Conservation (phyloP, 2,888 invertebrate species). For the Odiellus spinosus region DNA sequence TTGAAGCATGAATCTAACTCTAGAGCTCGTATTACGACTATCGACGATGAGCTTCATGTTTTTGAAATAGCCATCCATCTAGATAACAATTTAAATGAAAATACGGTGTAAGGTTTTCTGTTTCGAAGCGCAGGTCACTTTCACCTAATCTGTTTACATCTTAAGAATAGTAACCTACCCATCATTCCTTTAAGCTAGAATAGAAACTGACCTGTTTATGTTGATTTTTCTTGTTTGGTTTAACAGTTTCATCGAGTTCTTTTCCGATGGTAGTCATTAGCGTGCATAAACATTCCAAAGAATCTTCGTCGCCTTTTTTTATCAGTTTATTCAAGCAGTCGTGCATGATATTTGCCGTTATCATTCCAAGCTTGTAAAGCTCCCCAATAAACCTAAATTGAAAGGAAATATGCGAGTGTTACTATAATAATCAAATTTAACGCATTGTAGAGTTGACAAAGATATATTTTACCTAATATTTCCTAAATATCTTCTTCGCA, state of each 20-base stretch:
- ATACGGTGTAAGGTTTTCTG: too few relatives aligned
- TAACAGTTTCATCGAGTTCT: slow-evolving; percentile 43
- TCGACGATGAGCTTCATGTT: slow-evolving; percentile 42
- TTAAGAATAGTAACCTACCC: too few relatives aligned
- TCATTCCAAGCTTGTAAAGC: slow-evolving; percentile 75
- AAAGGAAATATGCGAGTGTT: neutral
- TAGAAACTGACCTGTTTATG: too few relatives aligned
- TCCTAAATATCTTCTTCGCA: slow-evolving; percentile 70
- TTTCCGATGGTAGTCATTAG: slow-evolving; percentile 78
- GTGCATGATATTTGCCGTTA: slow-evolving; percentile 72
- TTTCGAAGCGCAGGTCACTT: too few relatives aligned
- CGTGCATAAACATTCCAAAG: slow-evolving; percentile 81
- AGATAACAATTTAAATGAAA: too few relatives aligned
- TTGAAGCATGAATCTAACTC: slow-evolving; percentile 56
- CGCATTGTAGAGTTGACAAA: too few relatives aligned
- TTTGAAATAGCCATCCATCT: slow-evolving; percentile 25
- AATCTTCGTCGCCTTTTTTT: slow-evolving; percentile 62
- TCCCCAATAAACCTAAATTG: slow-evolving; percentile 52
- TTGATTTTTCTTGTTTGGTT: slow-evolving; percentile 3
- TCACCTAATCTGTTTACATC: too few relatives aligned
- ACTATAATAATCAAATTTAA: neutral
- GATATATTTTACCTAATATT: slow-evolving; percentile 78
- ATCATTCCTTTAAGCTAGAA: too few relatives aligned
- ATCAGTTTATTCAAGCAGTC: slow-evolving; percentile 64
- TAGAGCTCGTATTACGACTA: slow-evolving; percentile 38